phyloP scores from a whole-genome alignment of 2,888 invertebrate genomes.

The Pherbina coryleti region DNA sequence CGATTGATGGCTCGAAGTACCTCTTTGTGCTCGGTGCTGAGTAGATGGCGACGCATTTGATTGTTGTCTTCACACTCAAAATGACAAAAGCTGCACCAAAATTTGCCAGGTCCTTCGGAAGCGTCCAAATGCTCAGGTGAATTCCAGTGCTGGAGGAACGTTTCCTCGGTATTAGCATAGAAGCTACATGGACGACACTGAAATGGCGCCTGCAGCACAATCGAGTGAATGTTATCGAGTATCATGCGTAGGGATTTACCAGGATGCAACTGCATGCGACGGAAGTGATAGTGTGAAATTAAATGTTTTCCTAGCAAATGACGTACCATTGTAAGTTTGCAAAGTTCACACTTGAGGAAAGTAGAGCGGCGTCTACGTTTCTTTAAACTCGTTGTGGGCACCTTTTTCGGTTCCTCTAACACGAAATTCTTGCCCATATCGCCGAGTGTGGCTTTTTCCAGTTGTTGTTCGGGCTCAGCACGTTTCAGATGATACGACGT shows the following conservation, averaged over 20 bases:
- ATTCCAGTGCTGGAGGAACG: conserved; percentile 81
- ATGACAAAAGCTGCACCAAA: conserved; percentile 82
- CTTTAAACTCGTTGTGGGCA: conserved; percentile 54
- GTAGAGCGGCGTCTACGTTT: conserved; percentile 73
- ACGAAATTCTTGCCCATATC: conserved; percentile 45
- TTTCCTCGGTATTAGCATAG: conserved; percentile 82
- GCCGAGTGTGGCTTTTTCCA: conserved; percentile 73
- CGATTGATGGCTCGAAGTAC: conserved; percentile 82
- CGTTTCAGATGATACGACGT: conserved; percentile 80
- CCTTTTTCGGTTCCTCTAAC: conserved; percentile 55
- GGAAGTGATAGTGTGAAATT: conserved; percentile 87
- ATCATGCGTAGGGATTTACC: conserved; percentile 76
- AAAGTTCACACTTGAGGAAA: conserved; percentile 78
- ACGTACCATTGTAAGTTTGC: conserved; percentile 77
- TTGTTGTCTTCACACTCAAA: conserved; percentile 76
- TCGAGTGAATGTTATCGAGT: conserved; percentile 81
- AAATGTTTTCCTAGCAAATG: conserved; percentile 86
- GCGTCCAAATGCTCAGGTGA: conserved; percentile 73
- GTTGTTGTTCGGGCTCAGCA: conserved; percentile 76
- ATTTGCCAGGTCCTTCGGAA: conserved; percentile 73
- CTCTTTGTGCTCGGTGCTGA: conserved; percentile 78
- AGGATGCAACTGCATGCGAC: conserved; percentile 76
- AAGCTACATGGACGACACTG: conserved; percentile 88
- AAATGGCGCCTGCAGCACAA: conserved; percentile 85
- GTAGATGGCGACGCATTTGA: conserved; percentile 78